These are phyloP conservation scores for Microvelia longipes DNA, from an alignment of 1,140 invertebrate species.

Conservation along the genomic window DNA sequence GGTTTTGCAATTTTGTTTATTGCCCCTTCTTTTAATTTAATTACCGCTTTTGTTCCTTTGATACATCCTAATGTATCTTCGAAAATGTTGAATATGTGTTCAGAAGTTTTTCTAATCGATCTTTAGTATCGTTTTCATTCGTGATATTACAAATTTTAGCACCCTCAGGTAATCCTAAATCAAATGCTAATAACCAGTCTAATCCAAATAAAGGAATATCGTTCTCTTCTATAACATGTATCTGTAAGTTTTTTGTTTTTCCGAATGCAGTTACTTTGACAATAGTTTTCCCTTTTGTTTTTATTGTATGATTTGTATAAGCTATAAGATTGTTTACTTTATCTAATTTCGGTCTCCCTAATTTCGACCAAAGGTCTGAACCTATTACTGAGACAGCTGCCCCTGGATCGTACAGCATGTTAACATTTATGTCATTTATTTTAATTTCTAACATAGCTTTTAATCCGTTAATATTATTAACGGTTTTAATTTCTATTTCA, in stretches of 20 bases:
- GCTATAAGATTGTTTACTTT: neutral
- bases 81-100: neutral
- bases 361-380: neutral
- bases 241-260: neutral
- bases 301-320: neutral
- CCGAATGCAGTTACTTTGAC: neutral
- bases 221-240: neutral
- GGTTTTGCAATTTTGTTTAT: neutral
- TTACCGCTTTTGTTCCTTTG: conserved; percentile 18
- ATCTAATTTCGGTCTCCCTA: neutral
- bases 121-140: neutral
- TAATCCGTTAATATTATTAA: neutral
- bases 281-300: neutral
- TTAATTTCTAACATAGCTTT: neutral
- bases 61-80: neutral
- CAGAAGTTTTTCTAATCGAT: neutral
- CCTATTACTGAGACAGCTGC: neutral
- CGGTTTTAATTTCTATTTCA: neutral
- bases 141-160: neutral
- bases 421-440: neutral
- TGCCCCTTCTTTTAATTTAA: neutral
- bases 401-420: neutral
- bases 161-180: neutral
- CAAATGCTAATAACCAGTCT: neutral
- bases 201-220: neutral